phyloP scores from a whole-genome alignment of 2,113 vertebrate species.

The Trachemys scripta region DNA sequence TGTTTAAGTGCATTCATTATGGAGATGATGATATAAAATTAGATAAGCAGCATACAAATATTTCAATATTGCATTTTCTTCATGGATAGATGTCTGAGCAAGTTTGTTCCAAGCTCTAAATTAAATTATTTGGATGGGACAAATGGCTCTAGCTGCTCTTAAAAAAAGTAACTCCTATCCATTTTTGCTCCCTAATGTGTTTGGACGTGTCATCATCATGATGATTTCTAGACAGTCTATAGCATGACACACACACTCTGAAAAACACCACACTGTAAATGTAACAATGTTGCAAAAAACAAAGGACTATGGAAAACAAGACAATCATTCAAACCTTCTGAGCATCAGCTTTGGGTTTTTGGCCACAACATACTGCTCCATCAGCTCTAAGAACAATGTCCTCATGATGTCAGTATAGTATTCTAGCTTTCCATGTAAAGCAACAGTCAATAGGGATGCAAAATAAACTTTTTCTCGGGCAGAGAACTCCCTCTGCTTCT shows the following conservation, averaged over 20 bases:
- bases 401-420: constrained; percentile 98
- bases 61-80: neutral
- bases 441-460: constrained; percentile 95
- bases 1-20: neutral
- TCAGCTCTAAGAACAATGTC: constrained; percentile 93
- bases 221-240: neutral
- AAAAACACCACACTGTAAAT: neutral
- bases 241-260: neutral
- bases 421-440: constrained; percentile 96
- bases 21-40: constrained; percentile 8
- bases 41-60: constrained; percentile 11
- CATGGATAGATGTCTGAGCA: neutral
- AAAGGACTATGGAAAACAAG: constrained; percentile 21
- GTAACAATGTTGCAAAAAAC: neutral
- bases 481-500: constrained; percentile 93
- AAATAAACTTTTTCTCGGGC: constrained; percentile 93
- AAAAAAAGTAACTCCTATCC: neutral
- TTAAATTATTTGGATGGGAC: neutral
- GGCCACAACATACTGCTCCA: constrained; percentile 95
- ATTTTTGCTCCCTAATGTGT: neutral
- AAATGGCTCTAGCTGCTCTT: neutral
- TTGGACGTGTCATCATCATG: neutral
- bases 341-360: constrained; percentile 99
- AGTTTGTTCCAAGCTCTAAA: neutral
- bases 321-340: constrained; percentile 85